Conservation (phyloP, 2,797 vertebrate genomes). For the Amblyraja radiata region DNA sequence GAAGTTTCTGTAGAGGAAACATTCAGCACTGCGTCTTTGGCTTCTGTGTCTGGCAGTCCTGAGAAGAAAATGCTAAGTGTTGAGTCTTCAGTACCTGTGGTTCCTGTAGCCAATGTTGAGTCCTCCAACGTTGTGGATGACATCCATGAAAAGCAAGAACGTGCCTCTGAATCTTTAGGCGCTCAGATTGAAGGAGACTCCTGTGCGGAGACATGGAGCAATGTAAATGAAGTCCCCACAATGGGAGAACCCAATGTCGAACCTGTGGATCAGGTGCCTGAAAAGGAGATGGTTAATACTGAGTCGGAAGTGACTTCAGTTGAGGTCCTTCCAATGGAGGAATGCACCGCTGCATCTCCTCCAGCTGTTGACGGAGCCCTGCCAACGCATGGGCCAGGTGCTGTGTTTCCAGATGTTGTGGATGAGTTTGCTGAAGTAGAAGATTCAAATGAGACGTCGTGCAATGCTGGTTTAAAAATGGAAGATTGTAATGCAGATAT, state of each 20-base stretch:
- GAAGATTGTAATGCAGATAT: neutral
- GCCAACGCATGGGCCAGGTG: neutral
- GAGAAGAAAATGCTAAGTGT: neutral
- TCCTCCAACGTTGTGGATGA: too few relatives aligned
- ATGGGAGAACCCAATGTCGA: neutral
- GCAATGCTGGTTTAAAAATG: neutral
- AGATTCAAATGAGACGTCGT: neutral
- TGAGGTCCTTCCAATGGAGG: neutral
- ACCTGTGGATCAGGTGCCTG: too few relatives aligned
- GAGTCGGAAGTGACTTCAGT: too few relatives aligned
- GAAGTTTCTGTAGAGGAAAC: neutral
- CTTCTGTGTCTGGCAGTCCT: neutral
- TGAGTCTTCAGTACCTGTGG: neutral
- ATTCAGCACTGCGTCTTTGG: neutral
- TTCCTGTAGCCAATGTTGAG: neutral
- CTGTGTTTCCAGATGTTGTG: neutral
- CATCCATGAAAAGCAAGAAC: neutral
- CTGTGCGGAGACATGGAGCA: too few relatives aligned
- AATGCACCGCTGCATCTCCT: neutral
- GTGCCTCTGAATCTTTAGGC: neutral
- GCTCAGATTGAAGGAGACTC: neutral
- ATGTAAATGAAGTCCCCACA: neutral
- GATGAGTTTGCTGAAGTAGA: neutral
- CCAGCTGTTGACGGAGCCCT: too few relatives aligned
- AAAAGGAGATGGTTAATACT: neutral